Evolutionary conservation across 2,797 vertebrate genomes (phyloP), one percentile per base, ranked within the genome.

Genomic region (Sebastes taczanowskii): DNA sequence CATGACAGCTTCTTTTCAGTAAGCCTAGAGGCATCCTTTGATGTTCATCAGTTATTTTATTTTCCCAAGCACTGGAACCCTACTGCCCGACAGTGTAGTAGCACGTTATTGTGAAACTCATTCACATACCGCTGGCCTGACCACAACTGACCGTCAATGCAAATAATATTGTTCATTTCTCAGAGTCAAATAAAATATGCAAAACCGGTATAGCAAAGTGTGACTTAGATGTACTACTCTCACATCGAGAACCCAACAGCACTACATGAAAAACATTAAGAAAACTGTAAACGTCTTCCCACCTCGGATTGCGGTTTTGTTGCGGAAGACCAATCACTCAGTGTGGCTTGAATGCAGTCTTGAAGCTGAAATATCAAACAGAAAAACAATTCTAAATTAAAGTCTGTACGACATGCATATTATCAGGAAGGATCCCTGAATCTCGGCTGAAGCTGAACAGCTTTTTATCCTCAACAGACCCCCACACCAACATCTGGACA

Each of bases 301-400:
- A 95, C 95, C 86, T 96, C 90, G 58, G 88, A 75, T 72, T 95
- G 91, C 14, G 88, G 83, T 77, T 93, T 89, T 74, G 95, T 92
- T 25, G 95, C 93, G 14, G 96, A 95, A 90, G 96, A 95, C 98
- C 98, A 99, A 49, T 99, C 97, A 64, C 92, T 97, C 87, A 99
- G 92, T 0, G 97, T 97, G 74, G 96, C 98, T 86, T 97, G 96
- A 91, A 99, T 97, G 92, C 98, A 99, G 89, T 99, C 98, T 83
- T 96, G 97, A 85, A 99, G 97, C 99, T 99, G 95, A 74, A 96
- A 92, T 9, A 59, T 16, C 7, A 81, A 52, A 85, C 0, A 74
- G 20, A 74, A 71, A 71, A 71, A 79, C 25, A 20, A 56, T n/a
- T 11, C 49, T 20, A 60, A 27, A 66, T 71, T 6, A 29, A 29